Percentiles rank a stretch among this genome's conserved stretches.
Evolutionary conservation across 1,140 invertebrate genomes (phyloP).

Genomic region (Sitophilus oryzae): DNA sequence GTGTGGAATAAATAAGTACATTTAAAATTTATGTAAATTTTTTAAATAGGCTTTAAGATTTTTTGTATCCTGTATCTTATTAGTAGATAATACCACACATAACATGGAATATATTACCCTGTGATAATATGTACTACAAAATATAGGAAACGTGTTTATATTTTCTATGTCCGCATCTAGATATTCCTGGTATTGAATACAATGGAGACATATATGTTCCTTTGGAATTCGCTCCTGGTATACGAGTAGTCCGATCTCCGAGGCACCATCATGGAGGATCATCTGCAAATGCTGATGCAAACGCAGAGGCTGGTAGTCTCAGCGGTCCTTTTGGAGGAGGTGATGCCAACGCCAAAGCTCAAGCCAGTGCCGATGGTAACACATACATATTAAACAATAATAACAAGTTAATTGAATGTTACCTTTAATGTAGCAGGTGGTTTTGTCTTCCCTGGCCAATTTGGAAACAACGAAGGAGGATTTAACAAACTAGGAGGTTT

Average conservation of each 20-base stretch:
- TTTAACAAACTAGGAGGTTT: not conserved
- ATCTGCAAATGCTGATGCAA: not conserved
- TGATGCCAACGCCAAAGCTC: constrained; percentile 5
- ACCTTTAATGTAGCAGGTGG: not conserved
- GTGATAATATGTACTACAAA: too few relatives aligned
- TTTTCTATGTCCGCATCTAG: too few relatives aligned
- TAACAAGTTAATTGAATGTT: too few relatives aligned
- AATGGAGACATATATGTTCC: constrained; percentile 15
- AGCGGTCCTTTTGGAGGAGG: constrained; percentile 5
- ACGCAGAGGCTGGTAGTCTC: not conserved
- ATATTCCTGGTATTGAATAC: constrained; percentile 16
- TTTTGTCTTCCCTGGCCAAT: constrained; percentile 1
- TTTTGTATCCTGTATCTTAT: too few relatives aligned
- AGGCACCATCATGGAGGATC: not conserved
- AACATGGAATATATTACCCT: too few relatives aligned
- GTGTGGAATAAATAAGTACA: not conserved
- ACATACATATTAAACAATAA: too few relatives aligned
- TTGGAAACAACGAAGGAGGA: not conserved
- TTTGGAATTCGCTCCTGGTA: not conserved
- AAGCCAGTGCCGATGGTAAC: constrained; percentile 3
- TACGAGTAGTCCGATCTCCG: constrained; percentile 8
- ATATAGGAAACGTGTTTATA: too few relatives aligned
- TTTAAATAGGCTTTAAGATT: too few relatives aligned
- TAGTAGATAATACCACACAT: too few relatives aligned
- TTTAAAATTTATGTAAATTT: not conserved